Evolutionary conservation across 2,888 invertebrate genomes (phyloP).

Genomic region (Leptinotarsa haldemani): DNA sequence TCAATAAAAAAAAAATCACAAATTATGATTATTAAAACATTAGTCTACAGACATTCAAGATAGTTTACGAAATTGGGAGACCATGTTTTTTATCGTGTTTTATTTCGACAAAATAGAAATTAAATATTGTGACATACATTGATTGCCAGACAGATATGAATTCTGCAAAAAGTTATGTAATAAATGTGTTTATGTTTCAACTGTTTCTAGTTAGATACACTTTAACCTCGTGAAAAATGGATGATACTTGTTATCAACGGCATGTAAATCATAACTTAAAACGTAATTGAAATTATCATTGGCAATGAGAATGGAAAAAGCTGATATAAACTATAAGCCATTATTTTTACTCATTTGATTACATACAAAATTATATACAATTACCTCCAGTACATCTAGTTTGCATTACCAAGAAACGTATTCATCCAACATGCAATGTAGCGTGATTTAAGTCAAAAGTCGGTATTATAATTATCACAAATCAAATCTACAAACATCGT

Average conservation of each 20-base stretch:
- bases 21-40: too few relatives aligned
- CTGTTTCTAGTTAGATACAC: neutral
- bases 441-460: neutral
- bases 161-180: slow-evolving; percentile 6
- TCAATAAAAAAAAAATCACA: too few relatives aligned
- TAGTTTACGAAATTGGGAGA: too few relatives aligned
- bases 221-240: slow-evolving; percentile 9
- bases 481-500: too few relatives aligned
- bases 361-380: neutral
- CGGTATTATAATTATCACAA: neutral
- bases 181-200: neutral
- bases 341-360: neutral
- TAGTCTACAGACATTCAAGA: too few relatives aligned
- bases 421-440: neutral
- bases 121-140: neutral
- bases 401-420: neutral
- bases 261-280: too few relatives aligned
- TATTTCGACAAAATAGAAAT: too few relatives aligned
- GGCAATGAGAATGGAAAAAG: too few relatives aligned
- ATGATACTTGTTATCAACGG: neutral
- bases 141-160: neutral
- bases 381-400: neutral
- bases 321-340: neutral
- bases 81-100: too few relatives aligned
- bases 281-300: too few relatives aligned